Evolutionary conservation across 2,113 vertebrate species (phyloP).

Genomic region (Pluvianellus socialis): DNA sequence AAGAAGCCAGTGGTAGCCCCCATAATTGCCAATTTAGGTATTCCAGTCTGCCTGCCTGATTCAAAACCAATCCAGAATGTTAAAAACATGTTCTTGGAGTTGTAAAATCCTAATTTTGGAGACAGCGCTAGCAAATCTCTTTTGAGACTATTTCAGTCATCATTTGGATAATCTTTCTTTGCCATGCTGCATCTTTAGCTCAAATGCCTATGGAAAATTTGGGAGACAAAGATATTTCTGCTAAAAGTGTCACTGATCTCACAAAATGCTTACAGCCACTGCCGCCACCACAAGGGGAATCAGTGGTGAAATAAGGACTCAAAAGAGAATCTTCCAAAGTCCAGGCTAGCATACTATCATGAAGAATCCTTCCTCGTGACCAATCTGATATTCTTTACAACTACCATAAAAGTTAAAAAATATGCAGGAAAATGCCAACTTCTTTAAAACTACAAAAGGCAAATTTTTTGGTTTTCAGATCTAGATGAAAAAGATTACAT

Average conservation of each 20-base stretch:
- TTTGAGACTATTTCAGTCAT: background rate
- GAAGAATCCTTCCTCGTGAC: background rate
- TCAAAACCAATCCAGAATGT: background rate
- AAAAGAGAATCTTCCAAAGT: background rate
- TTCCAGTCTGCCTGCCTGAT: background rate
- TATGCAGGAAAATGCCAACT: background rate
- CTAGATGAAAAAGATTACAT: conserved; percentile 16
- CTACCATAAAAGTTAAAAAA: background rate
- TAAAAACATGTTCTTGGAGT: background rate
- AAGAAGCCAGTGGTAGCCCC: background rate
- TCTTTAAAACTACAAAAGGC: background rate
- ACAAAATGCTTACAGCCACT: background rate
- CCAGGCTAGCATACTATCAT: background rate
- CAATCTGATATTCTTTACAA: background rate
- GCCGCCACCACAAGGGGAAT: background rate
- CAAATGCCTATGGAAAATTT: conserved; percentile 5
- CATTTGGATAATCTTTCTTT: background rate
- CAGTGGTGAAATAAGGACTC: background rate
- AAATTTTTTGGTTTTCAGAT: background rate
- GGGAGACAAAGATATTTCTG: background rate
- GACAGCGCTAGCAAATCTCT: background rate
- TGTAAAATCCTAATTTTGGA: background rate
- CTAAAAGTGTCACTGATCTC: background rate
- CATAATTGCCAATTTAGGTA: background rate
- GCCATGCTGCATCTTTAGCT: background rate